These are phyloP conservation scores for Perccottus glenii DNA, from an alignment of 2,113 vertebrate species.

Conservation along the genomic window DNA sequence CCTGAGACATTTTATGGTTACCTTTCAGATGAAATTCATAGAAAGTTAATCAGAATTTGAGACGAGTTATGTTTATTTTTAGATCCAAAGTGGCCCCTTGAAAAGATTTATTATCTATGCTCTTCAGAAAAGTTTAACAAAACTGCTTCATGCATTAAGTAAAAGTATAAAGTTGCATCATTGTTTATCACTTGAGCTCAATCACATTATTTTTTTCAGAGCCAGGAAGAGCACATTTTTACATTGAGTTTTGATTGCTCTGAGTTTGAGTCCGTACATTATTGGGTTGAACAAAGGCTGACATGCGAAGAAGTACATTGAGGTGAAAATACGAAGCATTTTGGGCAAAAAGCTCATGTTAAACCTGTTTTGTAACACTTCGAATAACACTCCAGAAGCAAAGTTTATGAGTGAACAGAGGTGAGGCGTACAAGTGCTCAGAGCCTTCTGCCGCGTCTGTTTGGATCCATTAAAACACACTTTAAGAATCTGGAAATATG, in stretches of 20 bases:
- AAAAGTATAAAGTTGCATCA: no score
- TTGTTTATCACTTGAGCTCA: no score
- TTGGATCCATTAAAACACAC: no score
- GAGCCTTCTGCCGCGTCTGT: no score
- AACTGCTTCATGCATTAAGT: background rate
- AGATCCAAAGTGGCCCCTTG: no score
- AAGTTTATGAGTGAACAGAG: constrained; percentile 55
- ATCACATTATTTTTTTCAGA: no score
- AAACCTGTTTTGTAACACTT: constrained; percentile 53
- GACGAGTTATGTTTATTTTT: no score
- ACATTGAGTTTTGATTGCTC: constrained; percentile 22
- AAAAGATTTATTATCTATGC: no score
- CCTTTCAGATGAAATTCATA: no score
- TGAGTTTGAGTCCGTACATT: constrained; percentile 50
- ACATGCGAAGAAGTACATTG: constrained; percentile 45
- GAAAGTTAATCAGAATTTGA: no score
- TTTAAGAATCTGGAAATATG: constrained; percentile 7
- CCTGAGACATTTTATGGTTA: no score
- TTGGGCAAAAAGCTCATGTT: constrained; percentile 28
- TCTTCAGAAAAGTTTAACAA: background rate
- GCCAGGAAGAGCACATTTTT: no score
- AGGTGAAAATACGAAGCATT: constrained; percentile 42
- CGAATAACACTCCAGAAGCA: constrained; percentile 38
- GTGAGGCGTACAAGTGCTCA: constrained; percentile 54
- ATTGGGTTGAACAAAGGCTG: constrained; percentile 53